Conservation (phyloP, 2,797 vertebrate genomes). For the Sebastes hubbsi region DNA sequence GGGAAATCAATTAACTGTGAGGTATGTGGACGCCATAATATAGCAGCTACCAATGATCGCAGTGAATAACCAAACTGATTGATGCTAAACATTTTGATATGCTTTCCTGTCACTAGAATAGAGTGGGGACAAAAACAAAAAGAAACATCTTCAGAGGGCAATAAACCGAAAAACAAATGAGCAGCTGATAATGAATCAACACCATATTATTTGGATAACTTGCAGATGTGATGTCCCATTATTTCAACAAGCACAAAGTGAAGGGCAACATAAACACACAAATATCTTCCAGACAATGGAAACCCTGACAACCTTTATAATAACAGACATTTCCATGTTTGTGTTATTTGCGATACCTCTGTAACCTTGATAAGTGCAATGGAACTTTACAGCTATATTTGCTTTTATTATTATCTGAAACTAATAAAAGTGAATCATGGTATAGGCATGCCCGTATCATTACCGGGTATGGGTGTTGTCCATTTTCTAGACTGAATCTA, state of each 20-base stretch:
- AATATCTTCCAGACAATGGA: conserved; percentile 10
- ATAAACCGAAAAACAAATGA: not conserved
- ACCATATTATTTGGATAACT: conserved; percentile 3
- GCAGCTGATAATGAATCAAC: not conserved
- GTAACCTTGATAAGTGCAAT: conserved; percentile 25
- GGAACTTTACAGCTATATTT: conserved; percentile 22
- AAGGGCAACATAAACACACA: conserved; percentile 8
- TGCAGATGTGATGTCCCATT: conserved; percentile 3
- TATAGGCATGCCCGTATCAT: conserved; percentile 11
- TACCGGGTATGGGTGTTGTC: conserved; percentile 18
- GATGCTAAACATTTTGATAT: not conserved
- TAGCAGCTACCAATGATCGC: not conserved
- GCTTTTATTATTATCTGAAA: conserved; percentile 27
- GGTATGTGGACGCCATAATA: not conserved
- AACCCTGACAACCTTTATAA: conserved; percentile 6
- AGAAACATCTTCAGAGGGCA: not conserved
- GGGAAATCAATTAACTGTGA: not conserved
- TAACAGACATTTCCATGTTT: not conserved
- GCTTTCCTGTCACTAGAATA: not conserved
- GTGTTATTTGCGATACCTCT: conserved; percentile 8
- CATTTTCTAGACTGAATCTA: conserved; percentile 3
- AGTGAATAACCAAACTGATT: not conserved
- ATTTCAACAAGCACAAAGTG: conserved; percentile 1
- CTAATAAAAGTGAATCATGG: conserved; percentile 52
- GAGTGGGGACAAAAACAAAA: not conserved